Conservation (phyloP, 2,113 vertebrate genomes). For the Marcusenius ussheri region DNA sequence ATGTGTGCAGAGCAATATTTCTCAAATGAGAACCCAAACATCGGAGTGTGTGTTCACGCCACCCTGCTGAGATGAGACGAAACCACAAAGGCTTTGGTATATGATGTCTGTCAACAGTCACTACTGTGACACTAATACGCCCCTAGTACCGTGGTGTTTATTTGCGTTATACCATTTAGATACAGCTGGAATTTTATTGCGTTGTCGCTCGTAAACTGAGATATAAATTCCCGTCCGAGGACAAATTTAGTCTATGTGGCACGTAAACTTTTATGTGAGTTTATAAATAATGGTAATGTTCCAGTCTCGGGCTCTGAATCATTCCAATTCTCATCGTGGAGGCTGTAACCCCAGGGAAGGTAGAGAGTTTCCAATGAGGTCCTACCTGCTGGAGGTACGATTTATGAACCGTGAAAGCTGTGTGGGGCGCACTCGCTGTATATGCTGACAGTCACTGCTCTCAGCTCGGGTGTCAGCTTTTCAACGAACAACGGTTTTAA, state of each 20-base stretch:
- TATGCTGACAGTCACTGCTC: background rate
- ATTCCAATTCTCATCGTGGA: conserved; percentile 4
- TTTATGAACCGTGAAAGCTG: background rate
- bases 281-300: conserved; percentile 3
- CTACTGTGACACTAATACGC: background rate
- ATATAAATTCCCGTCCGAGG: background rate
- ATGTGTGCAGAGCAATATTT: background rate
- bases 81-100: background rate
- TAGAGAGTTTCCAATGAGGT: background rate
- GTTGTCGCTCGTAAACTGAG: background rate
- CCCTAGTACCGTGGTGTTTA: background rate
- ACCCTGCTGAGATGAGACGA: background rate
- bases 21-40: background rate
- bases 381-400: background rate
- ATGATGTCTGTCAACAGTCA: background rate
- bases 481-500: background rate
- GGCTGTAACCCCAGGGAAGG: background rate
- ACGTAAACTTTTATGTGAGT: conserved; percentile 7
- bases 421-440: background rate
- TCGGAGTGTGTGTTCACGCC: background rate
- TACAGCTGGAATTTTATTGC: background rate
- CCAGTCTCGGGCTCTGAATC: background rate
- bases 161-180: background rate
- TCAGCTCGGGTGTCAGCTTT: background rate
- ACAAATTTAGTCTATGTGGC: background rate